Conservation (phyloP, 2,888 invertebrate genomes). For the Xylophagus ater region DNA sequence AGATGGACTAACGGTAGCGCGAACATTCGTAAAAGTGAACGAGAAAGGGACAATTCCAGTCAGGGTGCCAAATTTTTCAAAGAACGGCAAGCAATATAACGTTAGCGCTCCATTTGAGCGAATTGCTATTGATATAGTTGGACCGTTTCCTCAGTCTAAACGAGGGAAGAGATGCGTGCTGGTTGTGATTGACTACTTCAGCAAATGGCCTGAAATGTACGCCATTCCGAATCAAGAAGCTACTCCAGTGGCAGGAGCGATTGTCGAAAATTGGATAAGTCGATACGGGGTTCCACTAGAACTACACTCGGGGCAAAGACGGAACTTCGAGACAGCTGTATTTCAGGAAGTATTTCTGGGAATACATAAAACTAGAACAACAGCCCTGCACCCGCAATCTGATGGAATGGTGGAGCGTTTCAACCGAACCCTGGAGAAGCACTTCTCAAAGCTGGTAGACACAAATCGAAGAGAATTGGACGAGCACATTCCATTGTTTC, state of each 20-base stretch:
- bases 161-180: conserved; percentile 12
- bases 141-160: conserved; percentile 8
- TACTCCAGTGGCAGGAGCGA: conserved; percentile 10
- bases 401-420: conserved; percentile 22
- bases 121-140: conserved; percentile 12
- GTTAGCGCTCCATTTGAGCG: conserved; percentile 10
- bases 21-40: too few species aligned
- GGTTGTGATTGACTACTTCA: conserved; percentile 19
- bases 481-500: too few species aligned
- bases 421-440: conserved; percentile 17
- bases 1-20: too few species aligned
- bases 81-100: too few species aligned
- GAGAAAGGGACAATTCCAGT: too few species aligned
- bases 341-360: conserved; percentile 11
- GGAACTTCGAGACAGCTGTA: conserved; percentile 11
- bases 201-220: conserved; percentile 16
- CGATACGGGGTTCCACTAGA: conserved; percentile 13
- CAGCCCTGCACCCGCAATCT: too few species aligned
- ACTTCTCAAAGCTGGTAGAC: conserved; percentile 11
- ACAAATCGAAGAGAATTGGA: conserved; percentile 4
- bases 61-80: too few species aligned
- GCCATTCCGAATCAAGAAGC: conserved; percentile 15
- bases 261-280: conserved; percentile 13
- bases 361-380: conserved; percentile 18
- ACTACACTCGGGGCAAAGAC: conserved; percentile 16